phyloP scores from a whole-genome alignment of 1,140 invertebrate genomes.

The Physella acuta region DNA sequence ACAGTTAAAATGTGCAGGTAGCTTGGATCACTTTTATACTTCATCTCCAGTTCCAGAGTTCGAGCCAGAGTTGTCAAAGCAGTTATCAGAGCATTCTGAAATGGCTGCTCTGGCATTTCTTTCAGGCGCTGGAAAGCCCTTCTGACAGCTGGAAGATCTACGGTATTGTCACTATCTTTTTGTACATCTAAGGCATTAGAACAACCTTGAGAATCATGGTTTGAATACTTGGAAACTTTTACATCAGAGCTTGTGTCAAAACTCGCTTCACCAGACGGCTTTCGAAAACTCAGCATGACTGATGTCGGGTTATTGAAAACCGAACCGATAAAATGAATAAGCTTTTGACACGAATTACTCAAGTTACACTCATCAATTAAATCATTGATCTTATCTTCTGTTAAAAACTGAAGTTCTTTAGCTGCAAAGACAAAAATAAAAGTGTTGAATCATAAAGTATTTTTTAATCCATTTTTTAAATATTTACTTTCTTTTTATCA shows the following conservation, averaged over 20 bases:
- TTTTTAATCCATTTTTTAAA: too few species aligned
- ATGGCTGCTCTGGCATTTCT: slow-evolving; percentile 63
- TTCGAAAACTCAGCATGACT: slow-evolving; percentile 66
- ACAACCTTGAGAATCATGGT: not conserved
- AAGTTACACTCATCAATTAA: slow-evolving; percentile 71
- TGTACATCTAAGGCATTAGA: not conserved
- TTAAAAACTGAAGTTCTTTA: slow-evolving; percentile 58
- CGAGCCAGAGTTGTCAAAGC: slow-evolving; percentile 75
- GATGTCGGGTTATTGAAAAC: slow-evolving; percentile 74
- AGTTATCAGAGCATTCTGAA: slow-evolving; percentile 76
- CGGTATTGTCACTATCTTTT: slow-evolving; percentile 39
- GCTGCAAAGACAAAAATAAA: slow-evolving; percentile 27
- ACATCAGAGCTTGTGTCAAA: not conserved
- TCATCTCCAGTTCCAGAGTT: slow-evolving; percentile 74
- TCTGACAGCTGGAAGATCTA: slow-evolving; percentile 65
- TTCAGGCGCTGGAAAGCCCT: slow-evolving; percentile 68
- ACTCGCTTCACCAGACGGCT: too few species aligned
- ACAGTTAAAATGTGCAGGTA: slow-evolving; percentile 80
- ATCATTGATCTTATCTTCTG: slow-evolving; percentile 68
- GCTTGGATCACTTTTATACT: slow-evolving; percentile 60
- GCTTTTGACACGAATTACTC: slow-evolving; percentile 66
- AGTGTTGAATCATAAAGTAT: too few species aligned
- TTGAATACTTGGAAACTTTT: not conserved
- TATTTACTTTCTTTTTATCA: too few species aligned
- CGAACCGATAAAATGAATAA: slow-evolving; percentile 71